Evolutionary conservation across 2,113 vertebrate species (phyloP), one percentile per base, ranked within the genome.

Genomic region (Eptesicus fuscus): DNA sequence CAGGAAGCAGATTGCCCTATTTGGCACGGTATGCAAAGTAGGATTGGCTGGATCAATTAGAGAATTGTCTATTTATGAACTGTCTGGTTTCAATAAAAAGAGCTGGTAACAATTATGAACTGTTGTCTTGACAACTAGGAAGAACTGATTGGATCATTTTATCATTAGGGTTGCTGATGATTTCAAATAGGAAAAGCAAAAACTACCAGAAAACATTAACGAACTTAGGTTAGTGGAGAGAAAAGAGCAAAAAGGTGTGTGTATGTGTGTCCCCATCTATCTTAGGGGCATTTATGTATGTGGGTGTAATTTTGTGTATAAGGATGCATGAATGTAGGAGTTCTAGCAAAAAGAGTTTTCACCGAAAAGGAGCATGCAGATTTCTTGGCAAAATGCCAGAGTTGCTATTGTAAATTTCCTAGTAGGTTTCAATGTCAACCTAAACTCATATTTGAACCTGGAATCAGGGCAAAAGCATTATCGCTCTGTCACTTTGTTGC

Each of bases 391-490:
- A 98, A 98, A 97, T 98, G 98, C 98, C 98, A 98, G 97, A 98
- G 97, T 98, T 98, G 97, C 98, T 98, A 98, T 98, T 98, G 98
- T 98, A 98, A 98, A 98, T 98, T 98, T 98, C 97, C 95, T 97
- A 93, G 95, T 98, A 53, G 89, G 98, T 98, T 98, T 98, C 98
- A 98, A 91, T 98, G 98, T 98, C 98, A 98, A 97, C 98, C 97
- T 97, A 95, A 98, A 98, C 98, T 98, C 98, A 98, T 99, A 99
- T 98, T 98, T 98, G 98, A 99, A 99, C 99, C 99, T 98, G 97
- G 98, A 99, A 99, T 99, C 99, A 99, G 99, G 98, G 99, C 99
- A 99, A 99, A 99, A 98, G 98, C 99, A 98, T 99, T 99, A 99
- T 99, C 99, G 98, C 98, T 98, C 99, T 99, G 99, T 99, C 99